These are phyloP conservation scores for Coracopsis vasa DNA, from an alignment of 2,113 vertebrate species.

Conservation along the genomic window DNA sequence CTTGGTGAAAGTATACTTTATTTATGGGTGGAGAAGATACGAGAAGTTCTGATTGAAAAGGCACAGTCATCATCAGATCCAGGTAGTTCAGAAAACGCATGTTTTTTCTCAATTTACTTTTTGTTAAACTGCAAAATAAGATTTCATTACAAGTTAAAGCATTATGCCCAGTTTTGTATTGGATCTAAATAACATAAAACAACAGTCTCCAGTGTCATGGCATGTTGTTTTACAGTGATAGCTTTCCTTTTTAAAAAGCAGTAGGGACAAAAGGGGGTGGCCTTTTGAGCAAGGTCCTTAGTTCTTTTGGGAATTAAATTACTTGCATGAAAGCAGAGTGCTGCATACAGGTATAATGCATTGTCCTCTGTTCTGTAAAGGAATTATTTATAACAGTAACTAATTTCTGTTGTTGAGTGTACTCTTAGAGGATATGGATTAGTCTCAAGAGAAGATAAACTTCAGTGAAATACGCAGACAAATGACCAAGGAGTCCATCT, in stretches of 20 bases:
- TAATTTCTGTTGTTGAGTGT: not conserved
- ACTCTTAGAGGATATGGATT: not conserved
- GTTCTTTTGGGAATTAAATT: not conserved
- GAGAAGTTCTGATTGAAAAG: slow-evolving; percentile 88
- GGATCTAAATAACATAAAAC: not conserved
- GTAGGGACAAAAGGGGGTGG: not conserved
- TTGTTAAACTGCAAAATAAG: not conserved
- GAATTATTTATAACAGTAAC: not conserved
- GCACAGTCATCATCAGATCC: slow-evolving; percentile 76
- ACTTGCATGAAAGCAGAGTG: not conserved
- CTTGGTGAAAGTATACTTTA: slow-evolving; percentile 93
- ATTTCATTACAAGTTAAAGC: not conserved
- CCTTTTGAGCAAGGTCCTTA: not conserved
- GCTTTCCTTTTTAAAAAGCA: not conserved
- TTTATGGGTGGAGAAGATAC: slow-evolving; percentile 93
- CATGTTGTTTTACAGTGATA: not conserved
- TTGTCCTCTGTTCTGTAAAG: not conserved
- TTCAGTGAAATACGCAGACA: not conserved
- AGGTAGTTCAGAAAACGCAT: slow-evolving; percentile 76
- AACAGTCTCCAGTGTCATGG: not conserved
- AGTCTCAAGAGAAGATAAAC: not conserved
- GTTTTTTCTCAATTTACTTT: not conserved
- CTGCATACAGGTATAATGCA: not conserved
- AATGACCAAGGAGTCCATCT: not conserved
- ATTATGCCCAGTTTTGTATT: not conserved